Evolutionary conservation across 2,888 invertebrate genomes (phyloP).

Genomic region (Meloe dianella): DNA sequence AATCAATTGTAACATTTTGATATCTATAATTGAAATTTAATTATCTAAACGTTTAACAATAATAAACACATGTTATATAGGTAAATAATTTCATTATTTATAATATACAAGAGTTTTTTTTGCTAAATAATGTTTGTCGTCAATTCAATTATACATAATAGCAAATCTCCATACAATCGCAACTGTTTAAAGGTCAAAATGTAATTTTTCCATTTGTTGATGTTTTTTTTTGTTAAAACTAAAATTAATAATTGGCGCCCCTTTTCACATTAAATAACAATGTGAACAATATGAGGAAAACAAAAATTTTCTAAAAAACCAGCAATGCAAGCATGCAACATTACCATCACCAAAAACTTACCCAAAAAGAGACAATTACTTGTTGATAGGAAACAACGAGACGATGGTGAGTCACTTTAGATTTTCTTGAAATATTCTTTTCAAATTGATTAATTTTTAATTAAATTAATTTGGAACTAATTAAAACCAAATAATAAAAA

Average conservation of each 20-base stretch:
- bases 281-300: neutral
- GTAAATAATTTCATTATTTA: no score
- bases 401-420: neutral
- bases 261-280: neutral
- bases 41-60: no score
- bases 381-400: neutral
- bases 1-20: no score
- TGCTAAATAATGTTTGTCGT: neutral
- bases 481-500: neutral
- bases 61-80: no score
- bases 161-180: slow-evolving; percentile 10
- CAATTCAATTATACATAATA: neutral
- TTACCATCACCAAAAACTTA: no score
- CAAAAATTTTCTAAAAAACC: neutral
- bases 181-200: slow-evolving; percentile 5
- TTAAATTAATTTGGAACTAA: neutral
- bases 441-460: neutral
- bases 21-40: no score
- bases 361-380: neutral
- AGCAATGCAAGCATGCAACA: neutral
- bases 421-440: neutral
- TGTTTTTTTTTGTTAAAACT: neutral
- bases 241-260: neutral
- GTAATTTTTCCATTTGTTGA: neutral
- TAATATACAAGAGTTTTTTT: no score